Percentiles rank a stretch among this genome's conserved stretches.
These are phyloP conservation scores for Chydorus sphaericus DNA, from an alignment of 2,888 invertebrate genomes.

Conservation along the genomic window DNA sequence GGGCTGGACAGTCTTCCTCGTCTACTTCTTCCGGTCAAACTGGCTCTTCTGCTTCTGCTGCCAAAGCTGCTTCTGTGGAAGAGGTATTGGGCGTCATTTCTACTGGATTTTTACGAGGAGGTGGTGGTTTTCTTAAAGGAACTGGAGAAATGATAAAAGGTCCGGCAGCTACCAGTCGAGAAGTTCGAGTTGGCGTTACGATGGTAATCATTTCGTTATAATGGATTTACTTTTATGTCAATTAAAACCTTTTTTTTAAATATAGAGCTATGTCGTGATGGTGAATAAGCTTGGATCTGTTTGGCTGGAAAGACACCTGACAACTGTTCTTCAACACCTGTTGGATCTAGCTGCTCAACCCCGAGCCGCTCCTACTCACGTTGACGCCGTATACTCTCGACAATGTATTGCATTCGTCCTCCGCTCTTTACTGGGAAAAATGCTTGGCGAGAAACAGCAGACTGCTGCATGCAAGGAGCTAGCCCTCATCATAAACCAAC, in stretches of 20 bases:
- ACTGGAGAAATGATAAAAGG: constrained; percentile 92
- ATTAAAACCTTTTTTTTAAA: constrained; percentile 16
- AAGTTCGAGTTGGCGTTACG: constrained; percentile 95
- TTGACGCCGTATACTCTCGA: constrained; percentile 92
- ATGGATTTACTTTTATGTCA: not conserved
- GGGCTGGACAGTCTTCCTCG: not conserved
- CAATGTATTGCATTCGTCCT: constrained; percentile 94
- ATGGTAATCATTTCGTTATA: not conserved
- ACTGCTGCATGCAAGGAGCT: constrained; percentile 89
- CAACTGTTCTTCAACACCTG: constrained; percentile 70
- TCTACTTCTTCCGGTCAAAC: not conserved
- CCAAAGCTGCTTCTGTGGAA: constrained; percentile 62
- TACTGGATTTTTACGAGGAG: constrained; percentile 81
- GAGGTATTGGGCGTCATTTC: constrained; percentile 82
- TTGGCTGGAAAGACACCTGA: constrained; percentile 88
- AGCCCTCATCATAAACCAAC: constrained; percentile 75
- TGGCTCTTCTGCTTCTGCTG: constrained; percentile 23
- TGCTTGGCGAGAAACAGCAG: constrained; percentile 94
- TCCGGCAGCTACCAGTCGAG: constrained; percentile 78
- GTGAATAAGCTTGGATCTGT: constrained; percentile 82
- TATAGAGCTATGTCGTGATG: constrained; percentile 86
- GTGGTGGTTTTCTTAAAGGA: constrained; percentile 81
- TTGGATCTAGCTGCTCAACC: constrained; percentile 84
- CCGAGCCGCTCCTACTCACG: constrained; percentile 87
- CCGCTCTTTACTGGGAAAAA: constrained; percentile 76